Base-by-base conservation (phyloP, 2,888 invertebrate genomes). In the Scotopteryx bipunctaria region DNA sequence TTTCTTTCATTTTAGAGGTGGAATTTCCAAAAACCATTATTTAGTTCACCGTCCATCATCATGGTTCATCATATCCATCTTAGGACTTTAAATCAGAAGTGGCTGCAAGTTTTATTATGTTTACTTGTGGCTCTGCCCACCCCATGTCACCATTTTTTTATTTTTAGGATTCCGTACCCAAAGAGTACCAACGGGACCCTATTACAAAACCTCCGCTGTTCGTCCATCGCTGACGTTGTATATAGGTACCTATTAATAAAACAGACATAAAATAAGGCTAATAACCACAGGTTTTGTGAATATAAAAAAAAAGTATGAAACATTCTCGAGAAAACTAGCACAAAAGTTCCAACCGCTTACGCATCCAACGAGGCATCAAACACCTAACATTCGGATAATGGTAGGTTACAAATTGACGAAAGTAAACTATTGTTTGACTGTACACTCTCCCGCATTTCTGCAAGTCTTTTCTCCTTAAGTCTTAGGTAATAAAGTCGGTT, bases 351-450 rank as follows among this genome's bases (percentile, higher is more conserved):
- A 58, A 70, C 58, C 67, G 63, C 66, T 73, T 73, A 65, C 65
- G 61, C 73, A 74, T 73, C 75, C 83, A 78, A 73, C 78, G 78
- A 77, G 77, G 76, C 86, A 81, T 83, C 80, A 83, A 84, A n/a
- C n/a, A n/a, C n/a, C n/a, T n/a, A n/a, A 86, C 73, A 69, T 79
- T 53, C 47, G 41, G 78, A 82, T 82, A 85, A 81, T 44, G 40
- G 27, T 84, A 84, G 76, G 73, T 77, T 80, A 85, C 86, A 83
- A 79, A 53, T 53, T 48, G 53, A 48, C 76, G 86, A 86, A 86
- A 86, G 86, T 82, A 71, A 73, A 66, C 70, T 61, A 78, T 81
- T 81, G 82, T 81, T 61, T 63, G 59, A 57, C 47, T 5, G 6
- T 27, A 29, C 11, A 29, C 11, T 35, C 36, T 46, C 25, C 29